Base-by-base conservation (phyloP, 1,140 invertebrate genomes). In the Sinonovacula constricta region DNA sequence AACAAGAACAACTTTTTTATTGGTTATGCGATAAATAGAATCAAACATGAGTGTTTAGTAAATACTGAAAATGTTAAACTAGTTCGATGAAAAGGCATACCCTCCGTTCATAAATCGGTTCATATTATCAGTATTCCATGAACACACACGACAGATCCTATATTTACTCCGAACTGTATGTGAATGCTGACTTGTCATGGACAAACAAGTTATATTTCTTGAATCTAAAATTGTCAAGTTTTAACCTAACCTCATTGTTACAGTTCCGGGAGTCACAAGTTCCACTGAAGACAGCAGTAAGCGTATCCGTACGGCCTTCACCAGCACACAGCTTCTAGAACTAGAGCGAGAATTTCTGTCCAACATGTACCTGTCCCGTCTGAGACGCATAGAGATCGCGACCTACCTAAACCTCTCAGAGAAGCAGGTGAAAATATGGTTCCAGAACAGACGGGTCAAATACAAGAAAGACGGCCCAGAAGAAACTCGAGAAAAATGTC, bases 401-500 rank as follows among this genome's bases (percentile, higher is more conserved):
- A 92, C 91, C 3, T 92, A 92, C 79, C 86, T 94, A 3, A 93
- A 95, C 28, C 90, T 98, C 0, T 97, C 96, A 0, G 97, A 98
- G 91, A 98, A 98, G 88, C 97, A 98, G 91, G 96, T 98, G 51
- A 98, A 90, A 90, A 98, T 98, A 68, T 98, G 97, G 97, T 96
- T 98, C 87, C 96, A 98, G 89, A 97, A 97, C 88, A 85, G 93
- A 7, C 92, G 97, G 3, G 97, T 98, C 2, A 98, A 98, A 87
- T 94, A 96, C 88, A 97, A 98, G 92, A 97, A 97, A 86, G 95
- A 95, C 36, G 86, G 86, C 80, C 39, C 91, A 80, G 59, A 71
- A 7, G 85, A 86, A 30, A 33, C 81, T n/a, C 72, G 83, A 7
- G 89, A 91, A 22, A 92, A 92, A 71, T 94, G 93, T 71, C 92